These are phyloP conservation scores for Stenchaetothrips biformis DNA, from an alignment of 2,888 invertebrate genomes.

Conservation along the genomic window DNA sequence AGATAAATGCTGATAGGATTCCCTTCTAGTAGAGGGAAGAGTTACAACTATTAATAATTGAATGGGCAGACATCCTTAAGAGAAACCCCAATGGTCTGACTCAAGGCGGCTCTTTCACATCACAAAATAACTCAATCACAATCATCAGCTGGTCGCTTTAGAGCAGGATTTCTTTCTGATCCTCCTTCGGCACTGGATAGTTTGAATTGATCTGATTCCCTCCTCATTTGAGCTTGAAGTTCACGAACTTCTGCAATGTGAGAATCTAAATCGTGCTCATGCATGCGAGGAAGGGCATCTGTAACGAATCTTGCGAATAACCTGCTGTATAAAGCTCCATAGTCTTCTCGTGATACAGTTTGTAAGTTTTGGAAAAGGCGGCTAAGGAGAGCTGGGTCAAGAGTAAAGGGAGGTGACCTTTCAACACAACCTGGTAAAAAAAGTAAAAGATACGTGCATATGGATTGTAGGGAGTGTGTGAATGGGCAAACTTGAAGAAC, in stretches of 20 bases:
- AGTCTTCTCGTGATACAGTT: background rate
- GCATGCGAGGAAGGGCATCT: constrained; percentile 16
- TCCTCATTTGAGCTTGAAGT: constrained; percentile 6
- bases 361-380: constrained; percentile 10
- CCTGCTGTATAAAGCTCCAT: background rate
- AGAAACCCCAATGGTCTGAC: background rate
- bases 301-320: background rate
- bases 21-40: background rate
- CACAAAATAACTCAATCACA: background rate
- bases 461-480: no score
- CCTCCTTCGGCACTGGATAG: background rate
- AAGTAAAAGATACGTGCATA: no score
- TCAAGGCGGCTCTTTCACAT: background rate
- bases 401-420: constrained; percentile 5
- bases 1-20: background rate
- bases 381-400: background rate
- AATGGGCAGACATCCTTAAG: background rate
- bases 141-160: background rate
- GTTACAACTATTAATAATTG: background rate
- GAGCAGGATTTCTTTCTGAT: background rate
- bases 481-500: no score
- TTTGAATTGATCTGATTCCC: background rate
- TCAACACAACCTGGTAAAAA: background rate
- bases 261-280: background rate
- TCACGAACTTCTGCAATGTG: constrained; percentile 8